A percentile compares a stretch with the other conserved stretches of the same genome.
Conservation (phyloP, 2,797 vertebrate genomes). For the Moxostoma hubbsi region DNA sequence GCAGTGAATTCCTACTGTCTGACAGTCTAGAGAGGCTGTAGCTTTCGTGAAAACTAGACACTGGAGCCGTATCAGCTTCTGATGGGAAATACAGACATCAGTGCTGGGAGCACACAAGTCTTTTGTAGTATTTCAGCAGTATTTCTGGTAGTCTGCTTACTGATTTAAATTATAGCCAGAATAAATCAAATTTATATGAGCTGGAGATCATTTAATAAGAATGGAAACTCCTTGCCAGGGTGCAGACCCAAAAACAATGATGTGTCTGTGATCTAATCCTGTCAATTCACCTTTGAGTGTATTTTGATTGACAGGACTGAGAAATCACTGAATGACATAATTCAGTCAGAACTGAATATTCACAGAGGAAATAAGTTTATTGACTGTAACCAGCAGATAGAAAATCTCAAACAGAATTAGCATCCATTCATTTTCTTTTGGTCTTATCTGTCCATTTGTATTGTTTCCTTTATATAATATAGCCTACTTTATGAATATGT, state of each 20-base stretch:
- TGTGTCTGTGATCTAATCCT: neutral
- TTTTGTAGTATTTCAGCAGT: neutral
- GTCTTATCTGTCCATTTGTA: neutral
- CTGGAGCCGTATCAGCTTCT: slow-evolving; percentile 10
- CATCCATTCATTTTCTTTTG: no score
- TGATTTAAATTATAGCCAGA: neutral
- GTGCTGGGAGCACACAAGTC: slow-evolving; percentile 1
- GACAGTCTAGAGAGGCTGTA: slow-evolving; percentile 19
- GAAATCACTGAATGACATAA: neutral
- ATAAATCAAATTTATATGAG: slow-evolving; percentile 19
- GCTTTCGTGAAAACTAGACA: slow-evolving; percentile 26
- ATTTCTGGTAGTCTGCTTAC: neutral
- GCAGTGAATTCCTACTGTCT: slow-evolving; percentile 14
- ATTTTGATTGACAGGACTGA: neutral
- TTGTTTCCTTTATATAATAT: neutral
- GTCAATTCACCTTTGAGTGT: neutral
- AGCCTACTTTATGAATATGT: neutral
- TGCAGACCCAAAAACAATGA: neutral
- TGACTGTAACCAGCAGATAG: neutral
- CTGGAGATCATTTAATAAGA: neutral
- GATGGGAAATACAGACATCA: slow-evolving; percentile 38
- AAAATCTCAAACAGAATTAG: no score
- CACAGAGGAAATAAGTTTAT: neutral
- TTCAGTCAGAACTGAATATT: neutral
- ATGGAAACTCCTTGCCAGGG: neutral